Evolutionary conservation across 2,113 vertebrate genomes (phyloP), one percentile per base, ranked within the genome.

Genomic region (Aptenodytes forsteri): DNA sequence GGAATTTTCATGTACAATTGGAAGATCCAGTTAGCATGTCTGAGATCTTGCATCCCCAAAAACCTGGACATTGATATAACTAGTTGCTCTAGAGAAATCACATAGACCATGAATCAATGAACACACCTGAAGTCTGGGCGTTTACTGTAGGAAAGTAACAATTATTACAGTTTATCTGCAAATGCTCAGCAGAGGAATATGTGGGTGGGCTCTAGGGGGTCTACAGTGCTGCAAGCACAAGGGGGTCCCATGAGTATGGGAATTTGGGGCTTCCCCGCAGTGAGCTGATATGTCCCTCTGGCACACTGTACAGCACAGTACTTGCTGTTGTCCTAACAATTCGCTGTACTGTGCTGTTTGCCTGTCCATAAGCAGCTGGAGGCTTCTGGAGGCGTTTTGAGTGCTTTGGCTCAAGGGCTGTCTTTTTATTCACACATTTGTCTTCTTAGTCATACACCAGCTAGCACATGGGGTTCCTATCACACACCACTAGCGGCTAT

Each of bases 1-100:
- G 18, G 4, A 87, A 69, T 91, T 64, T 50, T 78, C 6, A 38
- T 9, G 19, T 23, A 22, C 0, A 0, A 42, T 13, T 8, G 3
- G 18, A 82, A 65, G 44, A 84, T 75, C 9, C 42, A 58, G 19
- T 66, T 75, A 66, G 18, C 30, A 26, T 29, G 6, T 42, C 47
- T 82, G 73, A 82, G 18, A 44, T 61, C 36, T 71, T 1, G 1
- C 26, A 72, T n/a, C 5, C 16, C 20, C 34, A 2, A 19, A 72
- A 44, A 23, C 13, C 4, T 40, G 23, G 38, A 30, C 59, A 27
- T 23, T 1, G 1, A 1, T 75, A 40, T 16, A n/a, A 36, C 30
- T 11, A 11, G 7, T 22, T 87, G 17, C 13, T 79, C 47, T 52
- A 6, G 8, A 83, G 38, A 27, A 92, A 52, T 10, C 38, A 40